A percentile compares a stretch with the other conserved stretches of the same genome.
phyloP scores from a whole-genome alignment of 2,888 invertebrate species.

The Ischnus inquisitorius region DNA sequence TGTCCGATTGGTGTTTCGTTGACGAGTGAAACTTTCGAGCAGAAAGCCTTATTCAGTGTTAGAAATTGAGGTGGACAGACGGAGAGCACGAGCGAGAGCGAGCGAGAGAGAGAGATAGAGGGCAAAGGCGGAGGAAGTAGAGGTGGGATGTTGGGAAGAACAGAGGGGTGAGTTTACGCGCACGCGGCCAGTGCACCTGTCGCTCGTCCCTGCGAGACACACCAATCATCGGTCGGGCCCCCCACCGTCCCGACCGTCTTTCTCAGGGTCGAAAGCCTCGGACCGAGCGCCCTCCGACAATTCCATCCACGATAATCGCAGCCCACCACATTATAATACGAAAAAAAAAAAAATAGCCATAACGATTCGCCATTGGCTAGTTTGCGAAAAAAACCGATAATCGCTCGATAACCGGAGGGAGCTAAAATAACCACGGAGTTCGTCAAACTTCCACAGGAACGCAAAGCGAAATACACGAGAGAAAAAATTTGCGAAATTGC shows the following conservation, averaged over 20 bases:
- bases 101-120: constrained; percentile 31
- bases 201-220: constrained; percentile 65
- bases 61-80: constrained; percentile 41
- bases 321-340: background rate
- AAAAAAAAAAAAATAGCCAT: background rate
- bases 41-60: constrained; percentile 51
- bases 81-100: constrained; percentile 11
- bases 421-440: constrained; percentile 58
- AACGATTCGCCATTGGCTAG: background rate
- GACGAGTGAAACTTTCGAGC: constrained; percentile 64
- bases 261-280: constrained; percentile 64
- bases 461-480: background rate
- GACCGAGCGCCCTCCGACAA: constrained; percentile 45
- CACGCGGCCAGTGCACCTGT: constrained; percentile 72
- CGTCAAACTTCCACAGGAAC: constrained; percentile 48
- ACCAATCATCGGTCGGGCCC: constrained; percentile 66
- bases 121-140: constrained; percentile 45
- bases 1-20: constrained; percentile 50
- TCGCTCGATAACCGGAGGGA: constrained; percentile 49
- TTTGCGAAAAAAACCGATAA: constrained; percentile 51
- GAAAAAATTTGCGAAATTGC: background rate
- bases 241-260: constrained; percentile 28
- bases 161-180: constrained; percentile 61
- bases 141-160: constrained; percentile 51
- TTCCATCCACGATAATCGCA: constrained; percentile 2